Evolutionary conservation across 2,888 invertebrate genomes (phyloP).

Genomic region (Mayetiola destructor): DNA sequence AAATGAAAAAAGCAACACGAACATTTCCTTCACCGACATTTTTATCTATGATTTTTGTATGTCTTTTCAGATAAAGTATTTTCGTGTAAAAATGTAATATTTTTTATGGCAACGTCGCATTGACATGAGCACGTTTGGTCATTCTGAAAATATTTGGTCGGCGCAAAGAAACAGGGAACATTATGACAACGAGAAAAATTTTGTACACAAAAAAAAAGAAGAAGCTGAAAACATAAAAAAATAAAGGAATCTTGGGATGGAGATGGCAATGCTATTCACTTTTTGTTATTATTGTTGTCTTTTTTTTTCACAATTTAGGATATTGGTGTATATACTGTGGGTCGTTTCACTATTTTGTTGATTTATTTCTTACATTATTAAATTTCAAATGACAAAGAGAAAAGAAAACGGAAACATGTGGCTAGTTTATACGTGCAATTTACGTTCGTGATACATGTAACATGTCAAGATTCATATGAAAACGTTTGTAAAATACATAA

Average conservation of each 20-base stretch:
- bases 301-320: no score
- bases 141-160: no score
- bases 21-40: not conserved
- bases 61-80: not conserved
- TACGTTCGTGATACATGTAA: no score
- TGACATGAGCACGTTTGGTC: no score
- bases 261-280: conserved; percentile 2
- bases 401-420: conserved; percentile 10
- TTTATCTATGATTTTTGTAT: not conserved
- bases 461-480: no score
- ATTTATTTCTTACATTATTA: conserved; percentile 9
- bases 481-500: no score
- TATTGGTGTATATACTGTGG: not conserved
- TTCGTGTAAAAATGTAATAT: conserved; percentile 12
- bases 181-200: not conserved
- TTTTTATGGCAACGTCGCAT: not conserved
- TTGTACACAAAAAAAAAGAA: not conserved
- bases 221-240: not conserved
- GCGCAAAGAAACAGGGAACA: no score
- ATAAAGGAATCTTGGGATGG: no score
- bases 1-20: not conserved
- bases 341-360: conserved; percentile 6
- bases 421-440: not conserved
- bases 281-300: not conserved
- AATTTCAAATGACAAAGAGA: not conserved